Evolutionary conservation across 2,797 vertebrate genomes (phyloP).

Genomic region (Notamacropus eugenii): DNA sequence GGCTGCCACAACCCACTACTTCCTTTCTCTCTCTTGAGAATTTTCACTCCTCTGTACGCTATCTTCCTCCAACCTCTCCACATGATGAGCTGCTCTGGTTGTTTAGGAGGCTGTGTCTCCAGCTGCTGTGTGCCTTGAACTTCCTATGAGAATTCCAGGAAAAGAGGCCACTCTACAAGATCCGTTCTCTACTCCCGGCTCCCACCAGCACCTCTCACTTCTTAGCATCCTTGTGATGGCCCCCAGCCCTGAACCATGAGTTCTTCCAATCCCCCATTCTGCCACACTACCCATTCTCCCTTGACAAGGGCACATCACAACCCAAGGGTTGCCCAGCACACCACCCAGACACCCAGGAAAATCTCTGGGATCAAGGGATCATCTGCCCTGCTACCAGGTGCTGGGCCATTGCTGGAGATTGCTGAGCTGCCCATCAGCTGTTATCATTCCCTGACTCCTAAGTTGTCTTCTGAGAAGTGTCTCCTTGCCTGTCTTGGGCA

Average conservation of each 20-base stretch:
- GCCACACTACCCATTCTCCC: too few relatives aligned
- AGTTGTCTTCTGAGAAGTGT: rapidly evolving
- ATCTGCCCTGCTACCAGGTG: neutral
- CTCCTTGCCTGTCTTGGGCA: neutral
- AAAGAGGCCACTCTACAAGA: neutral
- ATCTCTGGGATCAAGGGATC: neutral
- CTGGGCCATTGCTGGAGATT: neutral
- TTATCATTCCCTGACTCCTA: neutral
- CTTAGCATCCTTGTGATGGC: neutral
- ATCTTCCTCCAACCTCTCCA: neutral
- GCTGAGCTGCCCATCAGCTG: neutral
- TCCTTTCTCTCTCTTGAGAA: neutral
- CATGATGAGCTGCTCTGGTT: neutral
- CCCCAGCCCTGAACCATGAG: neutral
- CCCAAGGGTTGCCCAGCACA: neutral
- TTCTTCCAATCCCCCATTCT: neutral
- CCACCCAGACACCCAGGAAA: neutral
- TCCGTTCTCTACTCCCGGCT: too few relatives aligned
- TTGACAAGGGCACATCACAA: too few relatives aligned
- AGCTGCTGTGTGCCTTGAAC: slow-evolving; percentile 6
- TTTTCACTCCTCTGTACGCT: neutral
- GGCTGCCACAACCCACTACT: neutral
- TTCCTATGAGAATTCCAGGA: neutral
- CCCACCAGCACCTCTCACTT: neutral
- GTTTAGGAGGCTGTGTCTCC: neutral